Percentiles rank a stretch among this genome's conserved stretches.
phyloP scores from a whole-genome alignment of 2,113 vertebrate genomes.

The Ia io region DNA sequence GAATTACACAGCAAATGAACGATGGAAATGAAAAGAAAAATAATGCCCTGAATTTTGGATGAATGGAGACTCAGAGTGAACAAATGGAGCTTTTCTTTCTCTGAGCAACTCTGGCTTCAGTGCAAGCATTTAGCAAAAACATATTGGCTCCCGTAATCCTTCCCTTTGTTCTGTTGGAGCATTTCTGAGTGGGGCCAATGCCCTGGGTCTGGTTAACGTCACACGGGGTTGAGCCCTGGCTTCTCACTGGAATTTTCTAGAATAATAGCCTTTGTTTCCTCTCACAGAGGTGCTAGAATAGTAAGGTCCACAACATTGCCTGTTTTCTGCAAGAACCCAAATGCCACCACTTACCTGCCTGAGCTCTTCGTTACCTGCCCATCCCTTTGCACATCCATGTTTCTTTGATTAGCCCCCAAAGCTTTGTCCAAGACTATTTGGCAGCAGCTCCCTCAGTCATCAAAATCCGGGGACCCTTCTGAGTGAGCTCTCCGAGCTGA shows the following conservation, averaged over 20 bases:
- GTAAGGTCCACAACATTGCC: neutral
- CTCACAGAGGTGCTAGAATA: neutral
- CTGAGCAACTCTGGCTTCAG: constrained; percentile 23
- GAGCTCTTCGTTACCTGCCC: neutral
- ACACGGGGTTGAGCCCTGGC: neutral
- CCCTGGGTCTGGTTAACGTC: neutral
- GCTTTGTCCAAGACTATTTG: constrained; percentile 1
- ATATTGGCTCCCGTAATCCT: neutral
- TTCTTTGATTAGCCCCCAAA: neutral
- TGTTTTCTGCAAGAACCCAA: neutral
- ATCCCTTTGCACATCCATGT: neutral
- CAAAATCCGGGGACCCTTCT: neutral
- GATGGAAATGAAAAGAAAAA: neutral
- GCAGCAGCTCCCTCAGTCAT: neutral
- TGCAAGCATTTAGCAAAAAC: constrained; percentile 57
- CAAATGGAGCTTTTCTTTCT: constrained; percentile 33
- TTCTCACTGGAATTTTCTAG: neutral
- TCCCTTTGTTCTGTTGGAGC: neutral
- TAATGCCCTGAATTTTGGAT: neutral
- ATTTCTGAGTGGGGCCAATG: neutral
- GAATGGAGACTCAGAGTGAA: neutral
- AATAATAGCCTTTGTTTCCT: neutral
- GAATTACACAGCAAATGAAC: neutral
- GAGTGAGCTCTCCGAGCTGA: neutral
- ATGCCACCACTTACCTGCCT: neutral